These are phyloP conservation scores for Sminthurinus signatus DNA, from an alignment of 1,140 invertebrate genomes.

Conservation along the genomic window DNA sequence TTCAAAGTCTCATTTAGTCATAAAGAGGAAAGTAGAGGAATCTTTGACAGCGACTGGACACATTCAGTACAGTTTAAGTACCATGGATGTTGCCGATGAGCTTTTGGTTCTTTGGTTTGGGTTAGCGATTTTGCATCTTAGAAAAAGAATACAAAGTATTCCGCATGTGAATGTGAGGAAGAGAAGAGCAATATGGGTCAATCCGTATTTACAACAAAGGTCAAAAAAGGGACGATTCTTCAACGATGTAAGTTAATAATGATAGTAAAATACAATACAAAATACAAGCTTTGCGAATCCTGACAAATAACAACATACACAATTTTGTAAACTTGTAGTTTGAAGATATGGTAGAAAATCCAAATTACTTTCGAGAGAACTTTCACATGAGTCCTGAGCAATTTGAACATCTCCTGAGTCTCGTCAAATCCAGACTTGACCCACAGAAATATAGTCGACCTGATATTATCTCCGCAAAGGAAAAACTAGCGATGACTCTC, in stretches of 20 bases:
- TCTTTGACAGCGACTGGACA: too few relatives aligned
- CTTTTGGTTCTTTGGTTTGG: too few relatives aligned
- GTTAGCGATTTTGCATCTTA: too few relatives aligned
- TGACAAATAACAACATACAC: too few relatives aligned
- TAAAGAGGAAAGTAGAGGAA: too few relatives aligned
- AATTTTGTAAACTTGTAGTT: slow-evolving; percentile 3
- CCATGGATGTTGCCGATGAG: too few relatives aligned
- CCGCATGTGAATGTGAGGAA: too few relatives aligned
- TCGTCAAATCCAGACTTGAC: not conserved
- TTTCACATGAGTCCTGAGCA: slow-evolving; percentile 15
- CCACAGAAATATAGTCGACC: slow-evolving; percentile 3
- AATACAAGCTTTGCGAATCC: not conserved
- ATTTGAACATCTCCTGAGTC: slow-evolving; percentile 2
- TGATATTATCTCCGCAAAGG: slow-evolving; percentile 18
- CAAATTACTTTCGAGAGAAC: slow-evolving; percentile 15
- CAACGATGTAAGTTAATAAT: slow-evolving; percentile 13
- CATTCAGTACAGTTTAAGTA: too few relatives aligned
- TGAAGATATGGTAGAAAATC: slow-evolving; percentile 12
- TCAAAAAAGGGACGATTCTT: slow-evolving; percentile 20
- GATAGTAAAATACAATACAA: not conserved
- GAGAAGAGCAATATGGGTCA: too few relatives aligned
- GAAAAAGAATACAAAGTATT: too few relatives aligned
- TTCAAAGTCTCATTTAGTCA: too few relatives aligned
- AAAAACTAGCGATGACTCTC: slow-evolving; percentile 20
- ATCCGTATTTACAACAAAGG: too few relatives aligned